These are phyloP conservation scores for Helicolenus hilgendorfi DNA, from an alignment of 2,797 vertebrate genomes.

Conservation along the genomic window DNA sequence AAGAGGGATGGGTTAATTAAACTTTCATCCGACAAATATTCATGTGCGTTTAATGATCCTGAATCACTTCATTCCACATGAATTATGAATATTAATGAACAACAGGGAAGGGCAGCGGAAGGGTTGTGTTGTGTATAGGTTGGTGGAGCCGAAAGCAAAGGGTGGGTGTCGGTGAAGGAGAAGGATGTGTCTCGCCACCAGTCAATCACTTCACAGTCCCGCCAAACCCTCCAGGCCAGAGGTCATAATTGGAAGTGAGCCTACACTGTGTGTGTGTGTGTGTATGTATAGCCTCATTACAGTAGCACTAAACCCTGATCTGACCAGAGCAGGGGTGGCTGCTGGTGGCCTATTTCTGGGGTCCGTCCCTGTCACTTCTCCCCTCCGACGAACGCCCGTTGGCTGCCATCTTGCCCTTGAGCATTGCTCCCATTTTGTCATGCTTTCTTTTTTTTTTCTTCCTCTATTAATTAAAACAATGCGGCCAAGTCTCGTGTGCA, in stretches of 20 bases:
- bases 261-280: constrained; percentile 30
- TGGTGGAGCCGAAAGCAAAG: constrained; percentile 38
- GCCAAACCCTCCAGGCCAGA: constrained; percentile 55
- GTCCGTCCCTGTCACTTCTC: constrained; percentile 45
- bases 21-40: constrained; percentile 86
- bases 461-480: constrained; percentile 63
- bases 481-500: constrained; percentile 22
- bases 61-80: constrained; percentile 84
- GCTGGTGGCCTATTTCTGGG: constrained; percentile 77
- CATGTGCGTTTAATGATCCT: constrained; percentile 85
- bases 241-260: constrained; percentile 52
- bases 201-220: constrained; percentile 50
- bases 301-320: constrained; percentile 37
- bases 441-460: constrained; percentile 7
- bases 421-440: constrained; percentile 56
- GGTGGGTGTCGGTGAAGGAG: constrained; percentile 39
- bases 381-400: constrained; percentile 19
- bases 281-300: constrained; percentile 38
- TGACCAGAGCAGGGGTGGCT: constrained; percentile 44
- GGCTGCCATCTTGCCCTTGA: constrained; percentile 55
- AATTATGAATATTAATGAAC: constrained; percentile 87
- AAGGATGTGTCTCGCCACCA: constrained; percentile 62
- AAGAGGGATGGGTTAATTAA: constrained; percentile 81
- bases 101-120: constrained; percentile 43
- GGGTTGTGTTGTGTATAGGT: constrained; percentile 24